phyloP scores from a whole-genome alignment of 2,113 vertebrate species.

The Erinaceus europaeus region DNA sequence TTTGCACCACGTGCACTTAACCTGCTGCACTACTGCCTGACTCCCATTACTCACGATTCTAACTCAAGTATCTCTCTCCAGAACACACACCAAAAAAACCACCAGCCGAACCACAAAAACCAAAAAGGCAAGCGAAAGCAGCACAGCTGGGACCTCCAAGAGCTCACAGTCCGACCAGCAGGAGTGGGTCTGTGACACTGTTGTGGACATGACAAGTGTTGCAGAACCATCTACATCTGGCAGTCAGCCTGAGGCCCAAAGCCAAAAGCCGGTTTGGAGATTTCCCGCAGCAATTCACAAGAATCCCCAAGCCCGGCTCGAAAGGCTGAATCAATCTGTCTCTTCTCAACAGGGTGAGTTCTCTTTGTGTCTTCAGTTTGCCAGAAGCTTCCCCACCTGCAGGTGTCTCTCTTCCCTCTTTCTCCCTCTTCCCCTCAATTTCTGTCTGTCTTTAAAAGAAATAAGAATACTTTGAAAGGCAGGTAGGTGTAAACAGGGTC shows the following conservation, averaged over 20 bases:
- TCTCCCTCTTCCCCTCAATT: too few species aligned
- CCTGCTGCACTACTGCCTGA: too few species aligned
- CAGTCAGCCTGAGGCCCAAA: constrained; percentile 75
- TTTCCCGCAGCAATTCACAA: too few species aligned
- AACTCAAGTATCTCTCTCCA: constrained; percentile 65
- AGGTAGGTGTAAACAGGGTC: too few species aligned
- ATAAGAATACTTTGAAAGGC: too few species aligned
- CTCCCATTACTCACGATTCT: constrained; percentile 16
- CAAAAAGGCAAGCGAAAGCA: constrained; percentile 78
- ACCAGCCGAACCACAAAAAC: constrained; percentile 75
- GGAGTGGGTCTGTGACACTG: constrained; percentile 86
- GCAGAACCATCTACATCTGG: constrained; percentile 75
- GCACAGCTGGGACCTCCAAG: constrained; percentile 72
- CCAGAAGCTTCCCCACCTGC: too few species aligned
- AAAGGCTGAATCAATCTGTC: constrained; percentile 39
- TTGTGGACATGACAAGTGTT: constrained; percentile 85
- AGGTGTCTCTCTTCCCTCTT: too few species aligned
- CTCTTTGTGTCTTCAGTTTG: neutral
- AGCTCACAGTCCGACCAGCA: constrained; percentile 85
- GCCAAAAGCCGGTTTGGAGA: constrained; percentile 84
- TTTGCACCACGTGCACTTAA: too few species aligned
- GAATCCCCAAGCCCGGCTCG: too few species aligned
- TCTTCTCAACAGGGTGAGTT: neutral
- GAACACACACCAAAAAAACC: constrained; percentile 77
- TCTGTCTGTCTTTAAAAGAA: too few species aligned